Base-by-base conservation (phyloP, 2,797 vertebrate genomes). In the Sebastes itinus region DNA sequence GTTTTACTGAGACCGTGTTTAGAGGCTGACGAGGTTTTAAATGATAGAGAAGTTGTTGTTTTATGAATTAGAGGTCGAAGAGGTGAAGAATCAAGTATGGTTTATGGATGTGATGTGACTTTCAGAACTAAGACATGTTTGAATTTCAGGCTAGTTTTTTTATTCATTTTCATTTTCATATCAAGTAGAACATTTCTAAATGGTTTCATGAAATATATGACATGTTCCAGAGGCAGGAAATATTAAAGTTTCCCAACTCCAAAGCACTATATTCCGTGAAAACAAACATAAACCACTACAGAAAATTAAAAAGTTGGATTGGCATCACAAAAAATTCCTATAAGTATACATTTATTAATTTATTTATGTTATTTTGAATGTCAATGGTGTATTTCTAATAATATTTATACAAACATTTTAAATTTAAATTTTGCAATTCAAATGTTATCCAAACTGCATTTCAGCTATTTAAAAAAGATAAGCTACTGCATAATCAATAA, bases 1-100 rank as follows among this genome's bases (percentile, higher is more conserved):
- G 60, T 65, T 76, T 71, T 35, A 38, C 33, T 35, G 27, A 22
- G 23, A 13, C 18, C 28, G 38, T 25, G n/a, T 58, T 79, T 18
- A 42, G 30, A 27, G 42, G 52, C 23, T 2, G 52, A 28, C 32
- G 70, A 60, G 55, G 74, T 67, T 78, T 80, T 38, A 63, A 54
- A 32, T 35, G 27, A 82, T 46, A 27, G 16, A 28, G 28, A 61
- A 46, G 22, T 33, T 52, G n/a, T 68, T 56, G 0, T 22, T 32
- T 68, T 52, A 20, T 56, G 56, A 65, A 54, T 72, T 3, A 28
- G 52, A 38, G 52, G 46, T 68, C 64, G 54, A n/a, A n/a, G n/a
- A n/a, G n/a, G 62, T 14, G 18, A 22, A 16, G 38, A 76, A 38
- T 72, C 20, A 25, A 9, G 64, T 14, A 2, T 7, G 28, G 8